Conservation (phyloP, 2,113 vertebrate genomes). For the Oryzias melastigma region DNA sequence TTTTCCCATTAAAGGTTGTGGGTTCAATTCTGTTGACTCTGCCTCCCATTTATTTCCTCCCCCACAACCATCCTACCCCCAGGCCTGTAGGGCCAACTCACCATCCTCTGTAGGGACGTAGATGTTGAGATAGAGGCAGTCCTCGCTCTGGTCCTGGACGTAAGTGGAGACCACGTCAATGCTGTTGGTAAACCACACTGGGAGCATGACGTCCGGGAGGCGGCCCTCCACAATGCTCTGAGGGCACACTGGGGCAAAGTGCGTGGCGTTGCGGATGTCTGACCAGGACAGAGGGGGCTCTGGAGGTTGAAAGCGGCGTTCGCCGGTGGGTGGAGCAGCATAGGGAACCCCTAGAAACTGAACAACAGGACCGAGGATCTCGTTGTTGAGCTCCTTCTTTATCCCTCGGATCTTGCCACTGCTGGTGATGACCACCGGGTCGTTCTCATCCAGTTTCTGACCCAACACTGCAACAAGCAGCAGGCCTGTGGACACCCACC, state of each 20-base stretch:
- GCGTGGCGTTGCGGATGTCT: constrained; percentile 91
- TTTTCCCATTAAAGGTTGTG: constrained; percentile 16
- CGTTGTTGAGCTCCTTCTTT: constrained; percentile 98
- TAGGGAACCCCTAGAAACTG: constrained; percentile 97
- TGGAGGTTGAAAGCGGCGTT: constrained; percentile 94
- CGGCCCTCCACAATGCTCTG: constrained; percentile 97
- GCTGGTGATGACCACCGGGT: constrained; percentile 89
- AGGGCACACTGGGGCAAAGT: constrained; percentile 95
- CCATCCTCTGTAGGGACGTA: constrained; percentile 99
- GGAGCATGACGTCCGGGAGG: constrained; percentile 97
- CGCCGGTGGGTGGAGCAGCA: constrained; percentile 91
- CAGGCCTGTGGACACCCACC: constrained; percentile 62
- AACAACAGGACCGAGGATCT: constrained; percentile 95
- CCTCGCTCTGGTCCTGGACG: constrained; percentile 98
- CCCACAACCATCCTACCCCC: constrained; percentile 22
- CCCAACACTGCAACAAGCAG: constrained; percentile 76
- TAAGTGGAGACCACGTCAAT: constrained; percentile 95
- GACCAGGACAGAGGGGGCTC: constrained; percentile 90
- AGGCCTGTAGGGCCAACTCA: constrained; percentile 85
- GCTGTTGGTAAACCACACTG: constrained; percentile 99
- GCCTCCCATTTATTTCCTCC: constrained; percentile 42
- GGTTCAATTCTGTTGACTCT: constrained; percentile 5
- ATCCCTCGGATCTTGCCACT: constrained; percentile 91
- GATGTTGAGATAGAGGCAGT: constrained; percentile 98
- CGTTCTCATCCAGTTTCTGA: constrained; percentile 91